Evolutionary conservation across 64 coral and sea anemone species (phyloP).

Genomic region (Hydrozoanthus tunicans): DNA sequence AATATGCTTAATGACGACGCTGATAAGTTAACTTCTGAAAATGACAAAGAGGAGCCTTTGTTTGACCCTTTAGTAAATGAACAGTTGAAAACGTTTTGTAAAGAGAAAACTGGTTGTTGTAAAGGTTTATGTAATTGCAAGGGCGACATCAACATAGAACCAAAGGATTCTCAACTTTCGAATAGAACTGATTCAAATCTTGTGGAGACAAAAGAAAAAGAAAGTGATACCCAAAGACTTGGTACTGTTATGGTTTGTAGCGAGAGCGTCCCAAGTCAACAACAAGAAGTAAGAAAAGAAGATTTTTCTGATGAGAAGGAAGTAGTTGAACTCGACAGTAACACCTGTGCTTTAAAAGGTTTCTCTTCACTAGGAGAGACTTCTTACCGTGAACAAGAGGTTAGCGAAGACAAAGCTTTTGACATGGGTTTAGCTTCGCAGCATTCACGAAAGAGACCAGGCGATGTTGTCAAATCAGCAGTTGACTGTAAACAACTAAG

Average conservation of each 20-base stretch:
- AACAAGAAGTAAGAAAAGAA: neutral
- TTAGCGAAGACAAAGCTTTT: neutral
- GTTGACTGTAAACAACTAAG: neutral
- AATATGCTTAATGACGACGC: too few species aligned
- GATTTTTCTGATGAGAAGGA: neutral
- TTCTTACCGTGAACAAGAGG: neutral
- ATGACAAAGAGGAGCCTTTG: neutral
- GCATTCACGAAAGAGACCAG: constrained; percentile 9
- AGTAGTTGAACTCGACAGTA: neutral
- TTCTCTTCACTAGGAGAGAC: neutral
- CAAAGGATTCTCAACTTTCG: neutral
- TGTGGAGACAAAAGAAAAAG: neutral
- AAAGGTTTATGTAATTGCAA: neutral
- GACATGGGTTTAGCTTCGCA: neutral
- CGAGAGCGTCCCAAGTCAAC: neutral
- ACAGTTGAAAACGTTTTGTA: neutral
- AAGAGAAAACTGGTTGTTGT: neutral
- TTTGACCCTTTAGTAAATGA: neutral
- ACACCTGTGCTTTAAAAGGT: neutral
- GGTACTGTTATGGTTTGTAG: neutral
- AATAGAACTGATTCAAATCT: neutral
- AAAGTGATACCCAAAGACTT: neutral
- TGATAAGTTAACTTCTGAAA: neutral
- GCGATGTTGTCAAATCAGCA: neutral
- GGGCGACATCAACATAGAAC: neutral